Base-by-base conservation (phyloP, 1,140 invertebrate genomes). In the Chymomyza costata region DNA sequence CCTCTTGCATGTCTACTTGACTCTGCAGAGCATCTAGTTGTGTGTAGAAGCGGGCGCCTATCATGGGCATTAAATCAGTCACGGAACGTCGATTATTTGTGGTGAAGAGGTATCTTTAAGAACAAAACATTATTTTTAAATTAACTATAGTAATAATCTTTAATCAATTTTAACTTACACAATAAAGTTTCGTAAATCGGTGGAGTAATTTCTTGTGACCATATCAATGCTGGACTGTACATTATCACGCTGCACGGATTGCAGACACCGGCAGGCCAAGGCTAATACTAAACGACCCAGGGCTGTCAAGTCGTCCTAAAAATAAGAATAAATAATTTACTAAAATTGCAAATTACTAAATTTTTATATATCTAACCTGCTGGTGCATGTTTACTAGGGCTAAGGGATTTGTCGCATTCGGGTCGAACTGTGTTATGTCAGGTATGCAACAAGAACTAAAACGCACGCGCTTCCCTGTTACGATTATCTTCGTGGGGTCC, bases 21-120 rank as follows among this genome's bases (percentile, higher is more conserved):
- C 93, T 88, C 74, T 97, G 94, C 5, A 95, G 89, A 2, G 94
- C 91, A 86, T 99, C 97, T 63, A 99, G 88, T 86, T 99, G 96
- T 2, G 93, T 95, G 85, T 98, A 99, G 87, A 98, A 98, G 55
- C 96, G 88, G 6, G 97, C 97, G 28, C 97, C 97, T 76, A 99
- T 98, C 95, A 99, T 99, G 6, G 97, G 97, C 97, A 99, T 99
- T 54, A 99, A 89, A 87, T 99, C 97, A 64, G 96, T 97, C 11
- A 99, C 93, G 61, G 90, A 94, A 70, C 94, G 91, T 63, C 92
- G 86, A 90, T 91, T 76, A 31, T 87, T 83, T 64, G 88, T 90
- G 8, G 93, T 90, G 61, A 96, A 87, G 69, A 96, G 87, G 86
- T 96, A 96, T 85, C 93, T 94, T 44, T 0, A 1, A 11, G 2